Percentiles rank a stretch among this genome's conserved stretches.
Conservation (phyloP, 1,140 invertebrate species). For the Drosophila ambigua region DNA sequence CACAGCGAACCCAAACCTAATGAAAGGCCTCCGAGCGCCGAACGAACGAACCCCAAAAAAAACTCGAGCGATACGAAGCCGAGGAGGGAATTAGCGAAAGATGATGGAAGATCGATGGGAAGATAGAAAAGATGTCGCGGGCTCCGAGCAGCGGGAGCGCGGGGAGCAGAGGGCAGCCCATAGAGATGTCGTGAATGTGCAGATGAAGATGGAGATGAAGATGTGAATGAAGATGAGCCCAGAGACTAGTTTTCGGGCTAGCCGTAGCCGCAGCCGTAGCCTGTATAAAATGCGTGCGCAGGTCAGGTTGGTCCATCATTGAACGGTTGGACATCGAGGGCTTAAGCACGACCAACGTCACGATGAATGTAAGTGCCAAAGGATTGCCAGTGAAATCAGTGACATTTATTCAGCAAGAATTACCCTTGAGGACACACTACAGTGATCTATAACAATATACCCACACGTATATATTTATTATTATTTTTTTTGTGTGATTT, state of each 20-base stretch:
- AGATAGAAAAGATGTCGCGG: too few relatives aligned
- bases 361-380: slow-evolving; percentile 76
- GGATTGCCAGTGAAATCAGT: slow-evolving; percentile 27
- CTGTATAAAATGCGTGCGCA: slow-evolving; percentile 74
- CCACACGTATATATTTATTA: too few relatives aligned
- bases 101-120: slow-evolving; percentile 10
- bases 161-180: neutral
- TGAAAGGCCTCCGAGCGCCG: slow-evolving; percentile 9
- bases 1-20: slow-evolving; percentile 4
- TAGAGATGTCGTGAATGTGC: slow-evolving; percentile 28
- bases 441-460: neutral
- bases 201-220: slow-evolving; percentile 2
- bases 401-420: neutral
- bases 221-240: slow-evolving; percentile 51
- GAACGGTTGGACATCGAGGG: slow-evolving; percentile 79
- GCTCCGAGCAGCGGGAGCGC: too few relatives aligned
- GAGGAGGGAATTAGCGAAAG: slow-evolving; percentile 22
- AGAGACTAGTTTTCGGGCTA: slow-evolving; percentile 41
- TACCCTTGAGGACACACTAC: neutral
- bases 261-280: slow-evolving; percentile 2
- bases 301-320: slow-evolving; percentile 76
- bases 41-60: too few relatives aligned
- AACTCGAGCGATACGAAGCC: too few relatives aligned
- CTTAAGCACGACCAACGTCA: slow-evolving; percentile 81
- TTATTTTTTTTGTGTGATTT: slow-evolving; percentile 19